Evolutionary conservation across 35 echinoderm and acorn worm genomes (phyloP), one percentile per base, ranked within the genome.

Genomic region (Holothuria glaberrima): DNA sequence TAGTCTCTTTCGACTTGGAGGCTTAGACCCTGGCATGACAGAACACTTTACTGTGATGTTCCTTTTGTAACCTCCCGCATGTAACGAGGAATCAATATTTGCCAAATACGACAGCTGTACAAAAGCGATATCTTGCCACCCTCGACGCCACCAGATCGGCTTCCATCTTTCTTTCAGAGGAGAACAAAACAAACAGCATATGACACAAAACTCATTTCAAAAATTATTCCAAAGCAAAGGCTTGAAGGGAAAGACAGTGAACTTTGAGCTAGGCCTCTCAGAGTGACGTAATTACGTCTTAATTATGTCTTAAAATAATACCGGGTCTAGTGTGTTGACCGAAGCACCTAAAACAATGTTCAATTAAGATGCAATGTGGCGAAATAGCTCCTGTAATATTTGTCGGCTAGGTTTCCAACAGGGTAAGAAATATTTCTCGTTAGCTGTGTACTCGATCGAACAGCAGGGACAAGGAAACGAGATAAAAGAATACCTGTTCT

Each of bases 331-430:
- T 57, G 48, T 83, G 79, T 83, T 83, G 79, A 83, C 79, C 58
- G 79, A 61, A 61, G 79, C 58, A 83, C 79, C 79, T 83, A 83
- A 83, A 83, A 83, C 79, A 83, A 83, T 83, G 48, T 83, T 50
- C 79, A 83, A 83, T 83, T 83, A 83, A 61, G 79, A 61, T 30
- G 26, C 30, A 20, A 50, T 83, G 79, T 41, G 44, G 50, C 22
- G 44, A 83, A 58, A 27, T 52, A 83, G 28, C 79, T 57, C 58
- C 22, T 24, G 48, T 28, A 58, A 58, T 83, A 83, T 83, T 83
- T 83, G 79, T 30, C 46, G 79, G 48, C 48, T 83, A 25, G 58
- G 28, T 33, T 33, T 83, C 79, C 79, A 83, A 34, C 79, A 45
- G 48, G 48, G 79, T 20, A 32, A 41, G n/a, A 58, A 61, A 83